Base-by-base conservation (phyloP, 2,797 vertebrate genomes). In the Poeciliopsis infans region DNA sequence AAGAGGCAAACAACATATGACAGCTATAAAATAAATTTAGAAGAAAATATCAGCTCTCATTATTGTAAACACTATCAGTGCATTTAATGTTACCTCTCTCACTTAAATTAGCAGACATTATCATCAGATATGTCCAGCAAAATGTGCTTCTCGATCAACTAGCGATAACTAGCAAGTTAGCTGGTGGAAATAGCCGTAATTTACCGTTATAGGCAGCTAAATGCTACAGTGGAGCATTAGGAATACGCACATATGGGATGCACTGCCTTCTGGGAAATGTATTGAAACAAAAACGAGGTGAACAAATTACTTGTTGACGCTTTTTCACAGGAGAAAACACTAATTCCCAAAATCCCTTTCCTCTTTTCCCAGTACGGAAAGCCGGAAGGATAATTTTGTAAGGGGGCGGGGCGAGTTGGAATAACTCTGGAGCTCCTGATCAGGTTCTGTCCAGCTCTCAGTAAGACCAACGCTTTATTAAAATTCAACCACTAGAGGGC, bases 221-320 rank as follows among this genome's bases (percentile, higher is more conserved):
- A 46, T 7, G n/a, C 43, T 46, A 70, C 23, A 43, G 23, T 25
- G 20, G 23, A 43, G 39, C 66, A 12, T 41, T 69, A 5, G 1
- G 12, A 25, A 41, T 66, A 20, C 11, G 23, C 20, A 6, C 7
- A 8, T 7, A 16, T 8, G 43, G 41, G 7, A 8, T 53, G 66
- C 71, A 15, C n/a, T 41, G 86, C n/a, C 1, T 88, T 88, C 83
- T 93, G 92, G 95, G 92, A 93, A 7, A 3, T 90, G 94, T 92
- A 93, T 74, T 88, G 69, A 16, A 7, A 11, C 20, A 15, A 2
- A 0, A 7, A 0, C 1, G 36, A 59, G 5, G 1, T 43, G 7
- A 11, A 51, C 7, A 15, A 25, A 3, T 18, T 39, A 41, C 20
- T 8, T 12, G 13, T 4, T 0, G 13, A 15, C 0, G 31, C 2